Base-by-base conservation (phyloP, 2,888 invertebrate species). In the Apodemia mormo region DNA sequence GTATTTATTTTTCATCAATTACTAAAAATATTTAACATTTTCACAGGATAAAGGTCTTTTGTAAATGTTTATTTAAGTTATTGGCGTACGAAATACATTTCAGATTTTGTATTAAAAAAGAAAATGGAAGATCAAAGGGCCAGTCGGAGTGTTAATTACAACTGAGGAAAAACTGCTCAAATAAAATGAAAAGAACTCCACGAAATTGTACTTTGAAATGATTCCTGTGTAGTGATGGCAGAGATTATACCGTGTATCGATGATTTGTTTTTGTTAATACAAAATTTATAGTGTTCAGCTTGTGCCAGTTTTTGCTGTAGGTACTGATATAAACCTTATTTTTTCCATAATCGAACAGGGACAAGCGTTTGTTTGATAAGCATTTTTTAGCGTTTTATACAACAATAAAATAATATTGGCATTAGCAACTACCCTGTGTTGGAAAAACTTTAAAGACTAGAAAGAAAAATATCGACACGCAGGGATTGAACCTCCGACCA, bases 111-210 rank as follows among this genome's bases (percentile, higher is more conserved):
- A 52, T 67, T 73, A 70, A 75, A 75, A 72, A 72, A 70, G 69
- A 30, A 58, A 69, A 69, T 68, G 68, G 68, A 71, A 69, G 64
- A 70, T 75, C 73, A 75, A 75, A 75, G 74, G 66, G 70, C 54
- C 58, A 40, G 52, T 40, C 54, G 49, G 65, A 72, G 75, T 76
- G 76, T 76, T 75, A 77, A 75, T 77, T 76, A 75, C 74, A 68
- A 66, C 70, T 70, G 68, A 64, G 69, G 69, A 67, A 66, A 72
- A 70, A 74, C 71, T 72, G 71, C 68, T 43, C 71, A 68, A 73
- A 72, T 70, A 69, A 72, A 76, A 75, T 74, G 76, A 71, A 72
- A 70, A 74, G 74, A 74, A 67, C 74, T 74, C 64, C 65, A 70
- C 71, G 73, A 74, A 74, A 75, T 76, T 74, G 71, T 71, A 70